Evolutionary conservation across 2,888 invertebrate species (phyloP), one percentile per base, ranked within the genome.

Genomic region (Lutraria lutraria): DNA sequence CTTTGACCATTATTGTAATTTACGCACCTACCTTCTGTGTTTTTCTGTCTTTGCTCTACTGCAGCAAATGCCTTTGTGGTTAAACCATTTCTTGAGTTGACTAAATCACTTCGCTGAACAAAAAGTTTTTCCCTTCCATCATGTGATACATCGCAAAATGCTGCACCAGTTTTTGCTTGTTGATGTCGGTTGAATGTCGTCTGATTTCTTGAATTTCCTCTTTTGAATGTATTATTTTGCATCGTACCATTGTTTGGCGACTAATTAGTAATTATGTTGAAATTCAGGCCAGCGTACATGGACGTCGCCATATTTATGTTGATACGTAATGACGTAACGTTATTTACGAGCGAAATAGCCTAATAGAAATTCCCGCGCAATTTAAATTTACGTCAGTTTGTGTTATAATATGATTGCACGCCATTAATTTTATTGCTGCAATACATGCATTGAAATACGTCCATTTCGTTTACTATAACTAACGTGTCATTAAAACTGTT

Each of bases 41-140:
- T 34, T 76, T 76, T 31, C 4, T 0, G 25, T 0, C 16, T 13
- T 2, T 31, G 0, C 1, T 82, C 82, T 19, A 29, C 60, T 0
- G 56, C 31, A 34, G 56, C 60, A 29, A 52, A 82, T 29, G 25
- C 25, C 31, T 56, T 82, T 6, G 82, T 60, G 15, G 29, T 56
- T 16, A 82, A 31, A 56, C 82, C 82, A 29, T 25, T 53, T 12
- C 53, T 21, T 54, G 54, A 82, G 60, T 19, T 29, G 82, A 56
- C 56, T 16, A 82, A 29, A 31, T 56, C 16, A 54, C 60, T 54
- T 13, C 82, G 54, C 19, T 54, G 82, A 31, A 82, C 82, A 29
- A 54, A 53, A 29, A 82, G 16, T n/a, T 25, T n/a, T 16, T 82
- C 60, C 19, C 25, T 54, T 89, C 81, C 80, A 90, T 89, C 60